Conservation (phyloP, 1,140 invertebrate genomes). For the Zaprionus ornatus region DNA sequence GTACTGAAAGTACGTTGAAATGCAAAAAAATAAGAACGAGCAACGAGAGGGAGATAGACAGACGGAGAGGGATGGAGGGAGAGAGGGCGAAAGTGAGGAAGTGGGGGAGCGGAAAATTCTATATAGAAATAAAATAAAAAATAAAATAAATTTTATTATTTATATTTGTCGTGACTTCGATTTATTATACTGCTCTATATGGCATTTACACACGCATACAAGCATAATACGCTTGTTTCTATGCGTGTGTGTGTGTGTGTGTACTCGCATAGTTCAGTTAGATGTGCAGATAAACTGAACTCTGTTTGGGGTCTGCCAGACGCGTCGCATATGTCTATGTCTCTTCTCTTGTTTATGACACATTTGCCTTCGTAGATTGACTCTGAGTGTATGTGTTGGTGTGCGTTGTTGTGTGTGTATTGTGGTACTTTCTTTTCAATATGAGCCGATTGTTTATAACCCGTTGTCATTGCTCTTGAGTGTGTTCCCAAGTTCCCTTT, state of each 20-base stretch:
- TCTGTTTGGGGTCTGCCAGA: slow-evolving; percentile 26
- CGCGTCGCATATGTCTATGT: slow-evolving; percentile 45
- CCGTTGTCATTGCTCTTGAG: slow-evolving; percentile 34
- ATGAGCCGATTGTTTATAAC: slow-evolving; percentile 50
- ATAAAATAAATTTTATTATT: slow-evolving; percentile 81
- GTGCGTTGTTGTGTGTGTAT: slow-evolving; percentile 30
- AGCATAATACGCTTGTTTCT: background rate
- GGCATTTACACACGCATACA: slow-evolving; percentile 25
- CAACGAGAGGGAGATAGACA: background rate
- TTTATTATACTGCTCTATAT: slow-evolving; percentile 65
- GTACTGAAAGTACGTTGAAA: slow-evolving; percentile 76
- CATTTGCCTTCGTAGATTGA: slow-evolving; percentile 29
- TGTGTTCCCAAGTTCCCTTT: slow-evolving; percentile 10
- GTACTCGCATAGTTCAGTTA: slow-evolving; percentile 35
- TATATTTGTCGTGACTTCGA: slow-evolving; percentile 81
- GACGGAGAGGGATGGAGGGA: background rate
- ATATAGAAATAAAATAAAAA: slow-evolving; percentile 76
- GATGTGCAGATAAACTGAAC: slow-evolving; percentile 45
- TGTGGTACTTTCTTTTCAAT: slow-evolving; percentile 50
- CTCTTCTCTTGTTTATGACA: slow-evolving; percentile 37
- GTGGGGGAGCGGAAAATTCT: slow-evolving; percentile 4
- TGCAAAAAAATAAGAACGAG: slow-evolving; percentile 52
- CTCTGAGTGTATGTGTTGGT: slow-evolving; percentile 12
- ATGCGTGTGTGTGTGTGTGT: slow-evolving; percentile 4
- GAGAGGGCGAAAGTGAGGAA: too few relatives aligned